Base-by-base conservation (phyloP, 1,140 invertebrate genomes). In the Lepidotrigona ventralis region DNA sequence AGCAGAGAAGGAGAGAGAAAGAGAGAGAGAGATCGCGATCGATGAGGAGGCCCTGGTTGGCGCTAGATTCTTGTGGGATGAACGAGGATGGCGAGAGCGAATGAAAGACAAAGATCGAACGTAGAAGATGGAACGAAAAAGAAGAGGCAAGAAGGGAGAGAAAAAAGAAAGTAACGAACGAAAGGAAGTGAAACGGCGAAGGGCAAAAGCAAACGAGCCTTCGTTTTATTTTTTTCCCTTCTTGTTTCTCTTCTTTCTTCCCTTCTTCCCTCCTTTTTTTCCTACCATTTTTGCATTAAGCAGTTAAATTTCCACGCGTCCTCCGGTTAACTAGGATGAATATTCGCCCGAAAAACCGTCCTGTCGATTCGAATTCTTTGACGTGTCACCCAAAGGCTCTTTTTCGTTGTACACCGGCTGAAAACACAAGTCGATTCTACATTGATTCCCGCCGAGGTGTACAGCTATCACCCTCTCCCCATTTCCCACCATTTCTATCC, bases 301-400 rank as follows among this genome's bases (percentile, higher is more conserved):
- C 81, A 46, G 68, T 70, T 86, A 86, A 89, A 88, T 83, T 88
- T 86, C 87, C 88, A 60, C 66, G 69, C 73, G 78, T 64, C 23
- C 54, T 72, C 53, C 72, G 6, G 63, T 53, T 77, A 77, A 46
- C 8, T 46, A 0, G 54, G 66, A 29, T 29, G 84, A 83, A 86
- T 81, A 86, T 86, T 88, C 77, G 56, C 64, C 60, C 58, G 80
- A 74, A 81, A 88, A 88, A 79, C 87, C 63, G 74, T 23, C 53
- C 80, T 80, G 81, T 88, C 87, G 84, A 23, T 66, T 78, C 63
- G 79, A 77, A 80, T 88, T 84, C 87, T 88, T 88, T 88, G 86
- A 88, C 79, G 75, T 79, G 60, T 14, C 69, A 33, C 54, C 39
- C 6, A 46, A 46, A 46, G 29, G 72, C 54, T 23, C n/a, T 58